Percentiles rank a stretch among this genome's conserved stretches.
phyloP scores from a whole-genome alignment of 2,888 invertebrate species.

The Nymphalis c-album region DNA sequence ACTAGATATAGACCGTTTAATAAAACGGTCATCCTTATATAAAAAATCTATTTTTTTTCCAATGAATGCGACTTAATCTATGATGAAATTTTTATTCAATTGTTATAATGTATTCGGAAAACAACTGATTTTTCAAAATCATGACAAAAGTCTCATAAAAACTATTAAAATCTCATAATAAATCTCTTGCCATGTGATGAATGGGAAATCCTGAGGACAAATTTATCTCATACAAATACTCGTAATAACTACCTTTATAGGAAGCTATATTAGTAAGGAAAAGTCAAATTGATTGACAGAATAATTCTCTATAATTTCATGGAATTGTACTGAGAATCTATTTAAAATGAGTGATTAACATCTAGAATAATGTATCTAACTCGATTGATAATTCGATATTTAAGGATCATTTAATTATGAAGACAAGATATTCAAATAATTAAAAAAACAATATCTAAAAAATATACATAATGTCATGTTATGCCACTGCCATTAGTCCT shows the following conservation, averaged over 20 bases:
- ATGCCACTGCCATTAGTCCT: slow-evolving; percentile 33
- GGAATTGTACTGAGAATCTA: background rate
- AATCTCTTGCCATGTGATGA: background rate
- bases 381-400: background rate
- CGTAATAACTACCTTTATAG: slow-evolving; percentile 1
- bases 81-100: no score
- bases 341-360: no score
- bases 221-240: background rate
- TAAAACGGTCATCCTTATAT: no score
- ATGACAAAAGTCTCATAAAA: no score
- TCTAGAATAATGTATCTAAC: background rate
- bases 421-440: slow-evolving; percentile 3
- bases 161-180: background rate
- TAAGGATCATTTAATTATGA: background rate
- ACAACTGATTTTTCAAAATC: no score
- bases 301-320: background rate
- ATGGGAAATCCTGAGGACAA: background rate
- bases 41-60: no score
- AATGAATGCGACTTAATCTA: no score
- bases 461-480: slow-evolving; percentile 30
- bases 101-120: no score
- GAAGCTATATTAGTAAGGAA: background rate
- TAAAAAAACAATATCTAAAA: slow-evolving; percentile 12
- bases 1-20: no score
- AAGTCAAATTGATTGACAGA: background rate